phyloP scores from a whole-genome alignment of 1,140 invertebrate genomes.

The Geopemphigus sp. region DNA sequence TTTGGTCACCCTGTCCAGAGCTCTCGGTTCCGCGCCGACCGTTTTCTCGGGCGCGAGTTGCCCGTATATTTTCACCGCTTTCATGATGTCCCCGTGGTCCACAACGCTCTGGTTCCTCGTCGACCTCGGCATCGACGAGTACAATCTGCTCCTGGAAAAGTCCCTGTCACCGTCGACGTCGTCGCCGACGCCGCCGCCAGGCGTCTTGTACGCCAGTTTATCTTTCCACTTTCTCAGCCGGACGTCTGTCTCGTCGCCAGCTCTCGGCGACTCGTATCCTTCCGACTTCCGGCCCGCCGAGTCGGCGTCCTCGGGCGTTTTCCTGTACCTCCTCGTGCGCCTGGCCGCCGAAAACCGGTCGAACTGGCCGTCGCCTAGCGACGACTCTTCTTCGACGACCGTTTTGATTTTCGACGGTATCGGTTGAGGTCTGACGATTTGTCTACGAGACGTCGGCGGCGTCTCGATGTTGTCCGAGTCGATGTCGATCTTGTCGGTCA shows the following conservation, averaged over 20 bases:
- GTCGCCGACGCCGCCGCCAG: no score
- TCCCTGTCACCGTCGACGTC: slow-evolving; percentile 5
- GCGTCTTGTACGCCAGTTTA: slow-evolving; percentile 49
- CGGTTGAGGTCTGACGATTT: slow-evolving; percentile 60
- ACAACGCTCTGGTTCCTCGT: slow-evolving; percentile 34
- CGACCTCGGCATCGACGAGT: slow-evolving; percentile 37
- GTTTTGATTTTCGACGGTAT: slow-evolving; percentile 11
- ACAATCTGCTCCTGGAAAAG: slow-evolving; percentile 19
- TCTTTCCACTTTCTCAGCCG: slow-evolving; percentile 50
- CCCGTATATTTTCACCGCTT: slow-evolving; percentile 34
- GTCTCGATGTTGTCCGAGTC: slow-evolving; percentile 90
- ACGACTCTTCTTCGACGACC: slow-evolving; percentile 52
- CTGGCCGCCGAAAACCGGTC: slow-evolving; percentile 78
- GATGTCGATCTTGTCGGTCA: slow-evolving; percentile 75
- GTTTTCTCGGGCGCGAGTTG: slow-evolving; percentile 23
- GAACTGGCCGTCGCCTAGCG: slow-evolving; percentile 66
- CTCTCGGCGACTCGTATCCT: slow-evolving; percentile 18
- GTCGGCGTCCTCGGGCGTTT: slow-evolving; percentile 64
- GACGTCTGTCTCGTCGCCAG: background rate
- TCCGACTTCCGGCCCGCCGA: background rate
- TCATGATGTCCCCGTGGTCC: slow-evolving; percentile 36
- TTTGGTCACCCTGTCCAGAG: slow-evolving; percentile 24
- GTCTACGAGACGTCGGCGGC: slow-evolving; percentile 69
- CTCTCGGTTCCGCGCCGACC: background rate
- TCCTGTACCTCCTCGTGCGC: slow-evolving; percentile 77